phyloP scores from a whole-genome alignment of 2,797 vertebrate species.

The Muraenolepis orangiensis region DNA sequence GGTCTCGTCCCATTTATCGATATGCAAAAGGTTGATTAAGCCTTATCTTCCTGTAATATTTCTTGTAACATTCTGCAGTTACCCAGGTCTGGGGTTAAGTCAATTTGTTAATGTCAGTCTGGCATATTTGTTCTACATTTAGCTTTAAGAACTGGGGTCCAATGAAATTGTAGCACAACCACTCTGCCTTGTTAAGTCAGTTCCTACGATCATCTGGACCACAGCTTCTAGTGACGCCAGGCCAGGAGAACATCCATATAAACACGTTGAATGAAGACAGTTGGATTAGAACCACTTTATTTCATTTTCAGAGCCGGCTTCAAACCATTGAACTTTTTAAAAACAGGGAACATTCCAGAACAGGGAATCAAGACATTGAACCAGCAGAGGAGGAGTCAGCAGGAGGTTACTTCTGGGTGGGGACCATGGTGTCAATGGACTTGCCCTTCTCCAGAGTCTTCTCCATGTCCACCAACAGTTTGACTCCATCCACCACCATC shows the following conservation, averaged over 20 bases:
- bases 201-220: no score
- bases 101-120: background rate
- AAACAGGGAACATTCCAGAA: constrained; percentile 45
- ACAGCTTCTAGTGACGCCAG: background rate
- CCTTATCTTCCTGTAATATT: no score
- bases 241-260: background rate
- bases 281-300: constrained; percentile 33
- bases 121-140: background rate
- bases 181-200: no score
- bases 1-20: constrained; percentile 29
- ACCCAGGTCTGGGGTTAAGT: background rate
- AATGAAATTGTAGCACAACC: no score
- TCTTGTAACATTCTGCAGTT: no score
- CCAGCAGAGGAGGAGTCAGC: background rate
- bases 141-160: background rate
- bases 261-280: background rate
- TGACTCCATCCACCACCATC: constrained; percentile 93
- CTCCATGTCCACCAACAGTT: constrained; percentile 91
- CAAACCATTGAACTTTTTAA: background rate
- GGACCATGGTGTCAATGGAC: constrained; percentile 85
- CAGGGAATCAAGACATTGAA: constrained; percentile 24
- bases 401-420: constrained; percentile 84
- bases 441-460: constrained; percentile 88
- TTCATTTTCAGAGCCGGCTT: constrained; percentile 56
- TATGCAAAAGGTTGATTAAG: no score